A percentile compares a stretch with the other conserved stretches of the same genome.
Conservation (phyloP, 2,113 vertebrate species). For the Ellobius talpinus region DNA sequence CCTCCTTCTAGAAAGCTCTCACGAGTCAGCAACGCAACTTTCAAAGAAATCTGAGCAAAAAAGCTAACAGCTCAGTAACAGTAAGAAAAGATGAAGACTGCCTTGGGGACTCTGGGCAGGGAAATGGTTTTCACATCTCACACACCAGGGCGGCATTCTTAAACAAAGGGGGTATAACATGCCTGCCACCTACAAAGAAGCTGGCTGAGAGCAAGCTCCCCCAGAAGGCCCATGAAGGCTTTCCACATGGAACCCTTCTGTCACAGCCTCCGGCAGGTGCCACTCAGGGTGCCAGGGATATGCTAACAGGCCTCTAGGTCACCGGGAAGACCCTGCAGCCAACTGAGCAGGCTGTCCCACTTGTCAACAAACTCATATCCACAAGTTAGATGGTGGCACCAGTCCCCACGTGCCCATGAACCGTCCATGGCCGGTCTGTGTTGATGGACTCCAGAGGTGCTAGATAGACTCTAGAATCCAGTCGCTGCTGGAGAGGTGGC, state of each 20-base stretch:
- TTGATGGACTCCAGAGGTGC: not conserved
- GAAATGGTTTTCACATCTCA: not conserved
- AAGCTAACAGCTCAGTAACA: not conserved
- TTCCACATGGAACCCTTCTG: not conserved
- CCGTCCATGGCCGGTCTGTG: slow-evolving; percentile 50
- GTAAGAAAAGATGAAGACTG: not conserved
- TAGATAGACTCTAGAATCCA: slow-evolving; percentile 90
- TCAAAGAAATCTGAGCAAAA: slow-evolving; percentile 4
- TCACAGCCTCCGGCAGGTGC: not conserved
- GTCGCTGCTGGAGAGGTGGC: slow-evolving; percentile 51
- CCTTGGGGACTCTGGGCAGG: too few relatives aligned
- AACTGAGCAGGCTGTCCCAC: not conserved
- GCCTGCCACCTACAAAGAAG: not conserved
- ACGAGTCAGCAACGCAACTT: not conserved
- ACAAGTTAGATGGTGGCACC: slow-evolving; percentile 69
- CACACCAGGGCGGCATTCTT: not conserved
- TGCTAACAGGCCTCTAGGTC: not conserved
- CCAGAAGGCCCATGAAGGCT: accelerated
- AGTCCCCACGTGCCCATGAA: slow-evolving; percentile 66
- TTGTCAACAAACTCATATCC: slow-evolving; percentile 64
- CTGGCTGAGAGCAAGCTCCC: not conserved
- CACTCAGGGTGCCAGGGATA: not conserved
- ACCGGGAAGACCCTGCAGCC: not conserved
- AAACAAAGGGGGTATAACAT: too few relatives aligned
- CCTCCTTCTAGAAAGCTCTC: not conserved